Evolutionary conservation across 1,140 invertebrate species (phyloP), one percentile per base, ranked within the genome.

Genomic region (Orussus abietinus): DNA sequence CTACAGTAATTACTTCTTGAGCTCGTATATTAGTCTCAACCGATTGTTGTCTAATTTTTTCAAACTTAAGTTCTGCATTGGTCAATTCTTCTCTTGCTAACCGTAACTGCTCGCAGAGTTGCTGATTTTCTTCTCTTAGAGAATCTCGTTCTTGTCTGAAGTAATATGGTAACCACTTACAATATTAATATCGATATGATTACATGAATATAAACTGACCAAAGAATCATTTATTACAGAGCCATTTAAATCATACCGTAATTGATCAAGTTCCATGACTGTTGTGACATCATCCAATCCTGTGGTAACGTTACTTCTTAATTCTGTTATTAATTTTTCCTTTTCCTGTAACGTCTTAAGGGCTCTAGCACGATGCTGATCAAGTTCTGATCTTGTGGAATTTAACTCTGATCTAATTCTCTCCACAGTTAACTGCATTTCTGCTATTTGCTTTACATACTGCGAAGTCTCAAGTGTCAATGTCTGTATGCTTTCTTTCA

Each of bases 291-390:
- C 70, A 44, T 62, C 75, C 48, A 45, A 67, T 33, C 53, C 57
- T 42, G 37, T 50, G 10, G 37, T 55, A 12, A 50, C 51, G 46
- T 66, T 68, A 26, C 47, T 76, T 50, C 78, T 80, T 9, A 89
- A 64, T 55, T 81, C 80, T 9, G 76, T 58, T 43, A 90, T 89
- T 10, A 89, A 62, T 48, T 81, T 78, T 50, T 90, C 87, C 64
- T 90, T 90, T 43, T 85, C 83, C 64, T 86, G 77, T 12, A 92
- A 64, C 39, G 86, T 88, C 51, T 80, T 80, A 38, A 86, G 77
- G 5, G 88, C 88, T 51, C 82, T 76, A 4, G 70, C 69, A 62
- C 81, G 81, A 63, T 90, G 88, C 43, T 85, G 81, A 48, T 80
- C 77, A 34, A 84, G 69, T 56, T 85, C 85, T 13, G 75, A 75